Percentiles rank a stretch among this genome's conserved stretches.
phyloP scores from a whole-genome alignment of 2,888 invertebrate genomes.

The Aromia moschata region DNA sequence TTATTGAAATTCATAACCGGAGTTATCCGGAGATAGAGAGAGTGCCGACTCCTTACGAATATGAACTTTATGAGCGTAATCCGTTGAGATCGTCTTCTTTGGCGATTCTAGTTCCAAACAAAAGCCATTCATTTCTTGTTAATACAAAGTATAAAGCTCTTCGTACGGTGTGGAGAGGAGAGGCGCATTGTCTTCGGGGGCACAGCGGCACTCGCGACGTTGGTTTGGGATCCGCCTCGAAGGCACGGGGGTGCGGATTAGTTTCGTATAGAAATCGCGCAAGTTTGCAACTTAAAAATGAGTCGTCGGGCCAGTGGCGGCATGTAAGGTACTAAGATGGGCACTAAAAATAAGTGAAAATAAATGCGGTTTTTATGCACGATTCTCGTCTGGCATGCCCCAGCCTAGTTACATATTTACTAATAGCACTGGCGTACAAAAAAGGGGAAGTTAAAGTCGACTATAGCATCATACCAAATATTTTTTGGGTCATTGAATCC shows the following conservation, averaged over 20 bases:
- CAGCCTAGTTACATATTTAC: no score
- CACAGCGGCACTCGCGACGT: neutral
- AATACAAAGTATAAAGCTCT: slow-evolving; percentile 44
- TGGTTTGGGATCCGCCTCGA: slow-evolving; percentile 32
- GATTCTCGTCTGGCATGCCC: no score
- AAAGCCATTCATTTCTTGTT: slow-evolving; percentile 57
- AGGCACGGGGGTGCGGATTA: slow-evolving; percentile 36
- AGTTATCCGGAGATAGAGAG: slow-evolving; percentile 51
- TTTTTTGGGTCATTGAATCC: no score
- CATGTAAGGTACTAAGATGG: no score
- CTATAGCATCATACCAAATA: no score
- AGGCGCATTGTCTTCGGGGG: slow-evolving; percentile 17
- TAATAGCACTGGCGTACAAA: no score
- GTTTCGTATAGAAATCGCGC: slow-evolving; percentile 55
- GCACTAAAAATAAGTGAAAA: no score
- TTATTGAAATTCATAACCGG: slow-evolving; percentile 60
- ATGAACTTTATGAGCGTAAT: slow-evolving; percentile 54
- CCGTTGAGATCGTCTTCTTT: slow-evolving; percentile 52
- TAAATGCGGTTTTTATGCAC: no score
- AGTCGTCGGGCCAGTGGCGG: no score
- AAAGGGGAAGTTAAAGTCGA: no score
- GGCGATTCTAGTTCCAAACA: slow-evolving; percentile 56
- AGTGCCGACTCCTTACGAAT: slow-evolving; percentile 46
- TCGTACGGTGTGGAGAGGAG: slow-evolving; percentile 13
- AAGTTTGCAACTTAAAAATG: slow-evolving; percentile 58